These are phyloP conservation scores for Pantelozetes paolii DNA, from an alignment of 2,888 invertebrate genomes.

Conservation along the genomic window DNA sequence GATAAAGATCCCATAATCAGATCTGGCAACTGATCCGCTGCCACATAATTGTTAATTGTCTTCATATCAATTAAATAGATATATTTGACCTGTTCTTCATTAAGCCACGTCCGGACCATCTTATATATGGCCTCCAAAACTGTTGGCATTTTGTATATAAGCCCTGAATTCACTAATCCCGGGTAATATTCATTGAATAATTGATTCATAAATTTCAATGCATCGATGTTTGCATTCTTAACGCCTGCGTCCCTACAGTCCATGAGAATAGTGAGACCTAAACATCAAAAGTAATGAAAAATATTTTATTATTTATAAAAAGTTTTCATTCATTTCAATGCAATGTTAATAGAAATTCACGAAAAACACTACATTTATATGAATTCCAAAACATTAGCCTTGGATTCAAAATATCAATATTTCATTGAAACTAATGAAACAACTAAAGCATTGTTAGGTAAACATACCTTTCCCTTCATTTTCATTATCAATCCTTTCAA, in stretches of 20 bases:
- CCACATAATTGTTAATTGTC: constrained; percentile 5
- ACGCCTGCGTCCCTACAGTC: not conserved
- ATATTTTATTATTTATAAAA: not conserved
- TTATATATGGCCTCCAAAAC: constrained; percentile 1
- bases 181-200: constrained; percentile 5
- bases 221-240: constrained; percentile 1
- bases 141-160: constrained; percentile 1
- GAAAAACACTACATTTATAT: too few relatives aligned
- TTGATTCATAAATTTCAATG: not conserved
- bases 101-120: not conserved
- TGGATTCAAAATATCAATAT: not conserved
- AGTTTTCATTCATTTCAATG: too few relatives aligned
- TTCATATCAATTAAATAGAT: constrained; percentile 6
- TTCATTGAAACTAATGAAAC: not conserved
- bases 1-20: not conserved
- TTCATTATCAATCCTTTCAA: not conserved
- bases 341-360: too few relatives aligned
- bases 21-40: constrained; percentile 2
- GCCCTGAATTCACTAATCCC: not conserved
- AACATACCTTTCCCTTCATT: not conserved
- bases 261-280: not conserved
- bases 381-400: too few relatives aligned
- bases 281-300: not conserved
- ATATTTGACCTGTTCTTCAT: constrained; percentile 23
- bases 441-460: not conserved